Evolutionary conservation across 2,888 invertebrate genomes (phyloP).

Genomic region (Apotomis capreana): DNA sequence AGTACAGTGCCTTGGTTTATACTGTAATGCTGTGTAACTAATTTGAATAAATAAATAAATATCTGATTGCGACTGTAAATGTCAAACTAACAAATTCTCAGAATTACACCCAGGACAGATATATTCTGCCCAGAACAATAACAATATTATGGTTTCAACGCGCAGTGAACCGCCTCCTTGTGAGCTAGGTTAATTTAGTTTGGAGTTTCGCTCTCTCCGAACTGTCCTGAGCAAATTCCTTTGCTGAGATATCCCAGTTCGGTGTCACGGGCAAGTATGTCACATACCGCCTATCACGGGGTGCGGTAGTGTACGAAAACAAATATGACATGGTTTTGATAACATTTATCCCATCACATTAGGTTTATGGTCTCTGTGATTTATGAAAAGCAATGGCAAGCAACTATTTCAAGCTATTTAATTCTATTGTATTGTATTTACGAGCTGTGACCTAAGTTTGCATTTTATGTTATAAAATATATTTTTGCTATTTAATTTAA

Average conservation of each 20-base stretch:
- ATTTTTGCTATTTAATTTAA: no score
- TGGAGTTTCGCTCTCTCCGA: slow-evolving; percentile 40
- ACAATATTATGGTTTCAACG: slow-evolving; percentile 17
- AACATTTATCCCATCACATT: background rate
- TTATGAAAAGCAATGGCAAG: no score
- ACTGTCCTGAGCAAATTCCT: slow-evolving; percentile 45
- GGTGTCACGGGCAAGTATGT: slow-evolving; percentile 3
- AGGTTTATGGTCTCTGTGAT: no score
- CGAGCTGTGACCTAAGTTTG: no score
- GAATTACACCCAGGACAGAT: background rate
- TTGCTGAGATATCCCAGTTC: slow-evolving; percentile 38
- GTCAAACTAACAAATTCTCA: no score
- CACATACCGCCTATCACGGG: background rate
- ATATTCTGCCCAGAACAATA: slow-evolving; percentile 6
- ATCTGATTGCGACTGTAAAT: no score
- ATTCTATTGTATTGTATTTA: no score
- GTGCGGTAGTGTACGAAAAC: background rate
- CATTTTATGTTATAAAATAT: no score
- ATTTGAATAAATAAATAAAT: no score
- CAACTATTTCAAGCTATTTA: no score
- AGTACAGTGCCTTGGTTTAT: no score
- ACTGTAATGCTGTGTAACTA: no score
- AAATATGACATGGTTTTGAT: background rate
- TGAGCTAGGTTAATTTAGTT: slow-evolving; percentile 47
- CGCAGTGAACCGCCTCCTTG: slow-evolving; percentile 23